phyloP scores from a whole-genome alignment of 2,797 vertebrate genomes.

The Molossus alvarezi region DNA sequence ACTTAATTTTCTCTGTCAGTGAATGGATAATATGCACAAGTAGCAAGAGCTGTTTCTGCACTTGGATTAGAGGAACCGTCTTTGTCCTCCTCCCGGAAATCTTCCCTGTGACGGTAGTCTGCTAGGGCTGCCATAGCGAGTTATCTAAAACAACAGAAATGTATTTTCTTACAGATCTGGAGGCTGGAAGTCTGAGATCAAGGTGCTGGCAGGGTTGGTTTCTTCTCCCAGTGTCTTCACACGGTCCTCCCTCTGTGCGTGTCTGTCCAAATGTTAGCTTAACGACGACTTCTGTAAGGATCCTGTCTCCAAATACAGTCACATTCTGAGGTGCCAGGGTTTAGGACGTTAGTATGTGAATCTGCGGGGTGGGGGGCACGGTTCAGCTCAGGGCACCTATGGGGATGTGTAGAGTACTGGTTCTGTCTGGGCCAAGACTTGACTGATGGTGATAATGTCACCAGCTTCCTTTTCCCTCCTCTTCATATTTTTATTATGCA shows the following conservation, averaged over 20 bases:
- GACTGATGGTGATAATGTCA: not conserved
- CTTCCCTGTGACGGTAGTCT: not conserved
- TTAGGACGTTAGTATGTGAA: not conserved
- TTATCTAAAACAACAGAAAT: not conserved
- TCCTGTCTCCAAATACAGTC: not conserved
- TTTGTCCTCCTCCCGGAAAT: not conserved
- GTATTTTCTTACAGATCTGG: not conserved
- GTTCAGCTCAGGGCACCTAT: accelerated
- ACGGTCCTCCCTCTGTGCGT: not conserved
- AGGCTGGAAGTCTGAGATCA: not conserved
- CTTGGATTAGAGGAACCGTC: not conserved
- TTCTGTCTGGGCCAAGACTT: not conserved
- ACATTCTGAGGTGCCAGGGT: not conserved
- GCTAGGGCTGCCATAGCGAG: not conserved
- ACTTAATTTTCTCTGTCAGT: not conserved
- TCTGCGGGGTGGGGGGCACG: not conserved
- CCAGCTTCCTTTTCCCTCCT: not conserved
- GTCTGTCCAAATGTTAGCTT: not conserved
- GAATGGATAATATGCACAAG: not conserved
- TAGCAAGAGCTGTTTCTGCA: not conserved
- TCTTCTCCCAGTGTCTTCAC: not conserved
- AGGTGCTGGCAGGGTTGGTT: not conserved
- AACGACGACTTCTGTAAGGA: not conserved
- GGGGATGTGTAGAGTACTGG: accelerated
- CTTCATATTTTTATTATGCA: not conserved